These are phyloP conservation scores for Pantelozetes paolii DNA, from an alignment of 2,888 invertebrate species.

Conservation along the genomic window DNA sequence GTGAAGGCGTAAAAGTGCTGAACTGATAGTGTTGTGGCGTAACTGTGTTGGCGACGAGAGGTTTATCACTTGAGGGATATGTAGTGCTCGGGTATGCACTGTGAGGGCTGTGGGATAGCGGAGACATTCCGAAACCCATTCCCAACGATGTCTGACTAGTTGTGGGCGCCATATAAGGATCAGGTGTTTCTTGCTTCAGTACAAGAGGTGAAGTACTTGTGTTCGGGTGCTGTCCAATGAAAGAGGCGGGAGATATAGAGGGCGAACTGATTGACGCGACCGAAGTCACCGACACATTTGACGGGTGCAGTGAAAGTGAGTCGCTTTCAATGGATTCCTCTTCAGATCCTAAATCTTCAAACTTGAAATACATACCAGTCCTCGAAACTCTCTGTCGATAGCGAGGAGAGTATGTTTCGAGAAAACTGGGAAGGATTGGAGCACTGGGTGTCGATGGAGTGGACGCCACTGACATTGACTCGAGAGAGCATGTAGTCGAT, in stretches of 20 bases:
- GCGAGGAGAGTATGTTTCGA: slow-evolving; percentile 55
- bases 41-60: not conserved
- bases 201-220: slow-evolving; percentile 7
- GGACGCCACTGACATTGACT: slow-evolving; percentile 19
- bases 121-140: slow-evolving; percentile 39
- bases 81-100: slow-evolving; percentile 11
- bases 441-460: slow-evolving; percentile 40
- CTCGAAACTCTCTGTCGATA: slow-evolving; percentile 37
- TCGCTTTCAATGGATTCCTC: slow-evolving; percentile 41
- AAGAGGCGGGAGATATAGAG: slow-evolving; percentile 39
- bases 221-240: not conserved
- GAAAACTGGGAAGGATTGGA: slow-evolving; percentile 47
- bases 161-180: slow-evolving; percentile 28
- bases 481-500: slow-evolving; percentile 4
- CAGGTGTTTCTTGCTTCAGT: slow-evolving; percentile 36
- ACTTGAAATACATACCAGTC: slow-evolving; percentile 49
- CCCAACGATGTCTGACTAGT: slow-evolving; percentile 36
- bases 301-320: slow-evolving; percentile 3
- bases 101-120: not conserved
- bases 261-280: slow-evolving; percentile 24
- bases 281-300: slow-evolving; percentile 13
- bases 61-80: slow-evolving; percentile 20
- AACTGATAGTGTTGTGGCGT: slow-evolving; percentile 30
- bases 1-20: slow-evolving; percentile 14
- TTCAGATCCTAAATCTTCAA: slow-evolving; percentile 46